Evolutionary conservation across 2,113 vertebrate species (phyloP).

Genomic region (Equus quagga): DNA sequence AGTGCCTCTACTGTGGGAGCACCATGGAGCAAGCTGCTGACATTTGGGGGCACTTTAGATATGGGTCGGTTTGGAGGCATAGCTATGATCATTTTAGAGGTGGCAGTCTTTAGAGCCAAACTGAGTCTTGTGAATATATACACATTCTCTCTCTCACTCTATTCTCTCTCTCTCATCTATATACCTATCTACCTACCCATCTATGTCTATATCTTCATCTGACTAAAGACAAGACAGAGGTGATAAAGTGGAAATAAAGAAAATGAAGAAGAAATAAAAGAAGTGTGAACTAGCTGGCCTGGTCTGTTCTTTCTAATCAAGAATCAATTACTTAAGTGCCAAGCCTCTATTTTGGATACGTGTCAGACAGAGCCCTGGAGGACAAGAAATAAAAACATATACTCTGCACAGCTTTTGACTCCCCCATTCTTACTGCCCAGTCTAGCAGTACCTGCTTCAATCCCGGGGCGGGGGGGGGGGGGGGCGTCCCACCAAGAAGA

Average conservation of each 20-base stretch:
- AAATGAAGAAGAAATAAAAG: not conserved
- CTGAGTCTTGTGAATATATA: not conserved
- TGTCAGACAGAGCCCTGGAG: not conserved
- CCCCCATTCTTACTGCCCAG: not conserved
- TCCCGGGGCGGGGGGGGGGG: not conserved
- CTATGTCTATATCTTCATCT: not conserved
- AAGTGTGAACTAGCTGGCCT: not conserved
- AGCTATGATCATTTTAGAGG: not conserved
- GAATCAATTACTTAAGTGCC: not conserved
- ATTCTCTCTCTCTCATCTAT: no score
- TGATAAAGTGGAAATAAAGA: not conserved
- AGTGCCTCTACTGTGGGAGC: not conserved
- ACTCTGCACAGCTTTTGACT: not conserved
- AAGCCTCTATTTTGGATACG: not conserved
- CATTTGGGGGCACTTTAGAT: not conserved
- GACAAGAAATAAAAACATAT: not conserved
- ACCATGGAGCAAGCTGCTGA: not conserved
- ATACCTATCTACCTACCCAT: not conserved
- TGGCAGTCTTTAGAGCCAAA: not conserved
- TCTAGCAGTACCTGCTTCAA: not conserved
- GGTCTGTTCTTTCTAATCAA: not conserved
- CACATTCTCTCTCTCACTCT: no score
- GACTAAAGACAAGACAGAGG: not conserved
- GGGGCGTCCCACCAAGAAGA: not conserved
- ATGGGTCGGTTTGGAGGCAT: not conserved